Base-by-base conservation (phyloP, 2,888 invertebrate genomes). In the Meliscaeva auricollis region DNA sequence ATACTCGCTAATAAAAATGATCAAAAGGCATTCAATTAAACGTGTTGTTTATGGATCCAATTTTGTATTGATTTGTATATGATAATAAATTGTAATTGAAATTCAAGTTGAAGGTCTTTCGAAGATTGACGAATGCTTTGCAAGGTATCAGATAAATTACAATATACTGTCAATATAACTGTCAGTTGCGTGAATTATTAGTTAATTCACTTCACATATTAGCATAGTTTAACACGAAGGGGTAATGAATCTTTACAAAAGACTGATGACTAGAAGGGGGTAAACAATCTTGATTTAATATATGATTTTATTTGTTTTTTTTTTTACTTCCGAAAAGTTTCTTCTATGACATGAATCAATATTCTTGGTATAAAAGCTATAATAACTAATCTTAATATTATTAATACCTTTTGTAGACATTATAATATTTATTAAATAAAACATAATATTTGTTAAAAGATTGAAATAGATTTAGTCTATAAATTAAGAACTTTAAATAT, bases 21-120 rank as follows among this genome's bases (percentile, higher is more conserved):
- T 64, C 64, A 64, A 64, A 46, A 62, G 7, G 9, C 3, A n/a
- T 30, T 64, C 64, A 64, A 48, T 64, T 32, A 48, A 48, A 32
- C 4, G 9, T 3, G 17, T 48, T 48, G 44, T 38, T 62, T 44
- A 62, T 44, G 15, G 7, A 48, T 4, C 8, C 13, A 48, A 32
- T 32, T 22, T 48, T 48, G 32, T 38, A 11, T 32, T 48, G n/a
- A 26, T 48, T 64, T n/a, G 13, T 13, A 32, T 64, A 32, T 64
- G 32, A 32, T 48, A 64, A 26, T 44, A 62, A 60, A 26, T 32
- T 32, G 26, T 64, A 46, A 64, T 46, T 46, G 20, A 35, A 35
- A 48, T 64, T 64, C 64, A 64, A 64, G 64, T 64, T 64, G 64
- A 64, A 64, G 64, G 64, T 64, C 62, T 64, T 30, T 11, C 9